Evolutionary conservation across 2,797 vertebrate species (phyloP).

Genomic region (Geotrypetes seraphini): DNA sequence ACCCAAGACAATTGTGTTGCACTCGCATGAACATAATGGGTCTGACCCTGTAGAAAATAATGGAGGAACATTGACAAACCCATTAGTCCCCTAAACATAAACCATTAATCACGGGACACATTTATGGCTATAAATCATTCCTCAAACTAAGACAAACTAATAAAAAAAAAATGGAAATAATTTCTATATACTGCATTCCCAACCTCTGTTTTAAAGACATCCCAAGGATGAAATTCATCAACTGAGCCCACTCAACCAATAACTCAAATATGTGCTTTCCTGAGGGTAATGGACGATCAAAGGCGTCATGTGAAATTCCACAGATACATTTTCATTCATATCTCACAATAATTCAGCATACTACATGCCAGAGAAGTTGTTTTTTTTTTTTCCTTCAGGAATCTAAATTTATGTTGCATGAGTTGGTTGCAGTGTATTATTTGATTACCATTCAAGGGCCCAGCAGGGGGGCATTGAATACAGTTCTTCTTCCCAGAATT

Average conservation of each 20-base stretch:
- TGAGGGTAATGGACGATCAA: not conserved
- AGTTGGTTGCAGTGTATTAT: too few relatives aligned
- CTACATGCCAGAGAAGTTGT: not conserved
- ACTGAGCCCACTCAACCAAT: not conserved
- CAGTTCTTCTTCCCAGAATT: too few relatives aligned
- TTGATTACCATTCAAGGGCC: too few relatives aligned
- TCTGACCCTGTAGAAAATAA: not conserved
- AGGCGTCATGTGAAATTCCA: not conserved
- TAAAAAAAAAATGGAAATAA: not conserved
- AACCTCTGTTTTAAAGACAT: not conserved
- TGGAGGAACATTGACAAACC: slow-evolving; percentile 1
- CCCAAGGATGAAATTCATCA: not conserved
- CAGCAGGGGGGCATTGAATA: too few relatives aligned
- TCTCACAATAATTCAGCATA: not conserved
- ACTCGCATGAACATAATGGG: not conserved
- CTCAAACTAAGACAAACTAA: not conserved
- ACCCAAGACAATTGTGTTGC: not conserved
- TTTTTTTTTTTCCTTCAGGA: too few relatives aligned
- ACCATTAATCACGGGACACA: not conserved
- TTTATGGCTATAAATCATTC: not conserved
- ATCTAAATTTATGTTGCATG: too few relatives aligned
- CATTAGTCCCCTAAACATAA: not conserved
- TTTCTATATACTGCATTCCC: not conserved
- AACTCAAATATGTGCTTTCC: not conserved
- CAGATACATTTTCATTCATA: not conserved